Conservation (phyloP, 2,888 invertebrate genomes). For the Eupithecia tripunctaria region DNA sequence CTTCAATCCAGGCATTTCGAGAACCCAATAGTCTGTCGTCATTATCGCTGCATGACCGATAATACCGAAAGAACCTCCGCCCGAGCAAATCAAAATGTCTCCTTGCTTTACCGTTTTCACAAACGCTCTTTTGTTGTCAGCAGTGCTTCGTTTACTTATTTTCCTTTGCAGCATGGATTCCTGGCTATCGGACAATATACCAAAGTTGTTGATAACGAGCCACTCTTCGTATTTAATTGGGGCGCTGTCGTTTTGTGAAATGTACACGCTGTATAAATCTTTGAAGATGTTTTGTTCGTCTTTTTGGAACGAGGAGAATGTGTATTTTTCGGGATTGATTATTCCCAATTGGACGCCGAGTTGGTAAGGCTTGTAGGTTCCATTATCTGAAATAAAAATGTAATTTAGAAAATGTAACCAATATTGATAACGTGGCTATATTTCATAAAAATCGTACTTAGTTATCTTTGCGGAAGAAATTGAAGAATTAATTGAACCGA, state of each 20-base stretch:
- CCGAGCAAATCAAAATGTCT: conserved; percentile 59
- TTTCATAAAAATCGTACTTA: background rate
- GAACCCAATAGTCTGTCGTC: conserved; percentile 61
- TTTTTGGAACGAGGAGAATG: conserved; percentile 58
- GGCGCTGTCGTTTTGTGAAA: conserved; percentile 52
- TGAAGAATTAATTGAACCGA: background rate
- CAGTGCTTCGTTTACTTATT: conserved; percentile 60
- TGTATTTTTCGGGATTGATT: conserved; percentile 69
- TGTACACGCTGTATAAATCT: conserved; percentile 58
- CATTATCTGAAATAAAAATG: conserved; percentile 48
- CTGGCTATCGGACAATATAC: conserved; percentile 62
- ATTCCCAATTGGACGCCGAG: conserved; percentile 63
- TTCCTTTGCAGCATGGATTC: conserved; percentile 63
- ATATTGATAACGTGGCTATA: background rate
- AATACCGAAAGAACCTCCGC: conserved; percentile 55
- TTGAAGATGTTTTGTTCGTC: conserved; percentile 65
- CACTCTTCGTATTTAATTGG: conserved; percentile 67
- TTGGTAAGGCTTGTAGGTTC: conserved; percentile 54
- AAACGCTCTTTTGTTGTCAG: conserved; percentile 61
- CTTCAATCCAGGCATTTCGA: conserved; percentile 60
- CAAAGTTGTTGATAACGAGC: conserved; percentile 69
- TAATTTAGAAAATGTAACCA: background rate
- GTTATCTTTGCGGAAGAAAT: background rate
- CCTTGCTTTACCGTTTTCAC: conserved; percentile 61
- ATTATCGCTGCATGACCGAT: conserved; percentile 66